These are phyloP conservation scores for Petrolisthes manimaculis DNA, from an alignment of 2,888 invertebrate genomes.

Conservation along the genomic window DNA sequence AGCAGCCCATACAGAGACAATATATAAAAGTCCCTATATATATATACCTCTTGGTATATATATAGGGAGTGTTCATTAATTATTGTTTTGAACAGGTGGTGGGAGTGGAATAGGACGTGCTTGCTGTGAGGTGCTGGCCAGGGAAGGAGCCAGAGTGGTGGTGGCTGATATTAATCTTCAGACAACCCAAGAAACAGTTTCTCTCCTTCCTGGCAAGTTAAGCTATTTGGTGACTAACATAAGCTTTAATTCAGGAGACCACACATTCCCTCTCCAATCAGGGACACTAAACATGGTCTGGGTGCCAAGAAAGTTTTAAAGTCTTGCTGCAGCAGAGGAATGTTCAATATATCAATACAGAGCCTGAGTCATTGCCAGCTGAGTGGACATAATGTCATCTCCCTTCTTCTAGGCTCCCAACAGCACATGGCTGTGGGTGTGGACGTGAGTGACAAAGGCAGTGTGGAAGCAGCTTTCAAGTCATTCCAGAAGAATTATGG, in stretches of 20 bases:
- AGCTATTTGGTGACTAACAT: neutral
- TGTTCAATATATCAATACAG: too few species aligned
- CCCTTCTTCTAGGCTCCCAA: neutral
- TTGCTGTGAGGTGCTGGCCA: too few species aligned
- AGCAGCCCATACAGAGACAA: neutral
- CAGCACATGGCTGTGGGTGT: neutral
- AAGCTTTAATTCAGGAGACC: neutral
- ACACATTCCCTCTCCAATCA: neutral
- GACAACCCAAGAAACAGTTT: too few species aligned
- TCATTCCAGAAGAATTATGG: neutral
- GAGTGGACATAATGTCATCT: too few species aligned
- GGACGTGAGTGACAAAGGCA: neutral
- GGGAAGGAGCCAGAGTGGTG: too few species aligned
- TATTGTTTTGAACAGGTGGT: neutral
- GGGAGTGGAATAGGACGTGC: too few species aligned
- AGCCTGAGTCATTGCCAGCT: too few species aligned
- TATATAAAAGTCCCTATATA: neutral
- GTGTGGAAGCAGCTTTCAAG: neutral
- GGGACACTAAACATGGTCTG: too few species aligned
- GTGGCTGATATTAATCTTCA: too few species aligned
- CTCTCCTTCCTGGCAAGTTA: too few species aligned
- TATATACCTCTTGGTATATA: neutral
- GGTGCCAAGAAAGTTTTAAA: too few species aligned
- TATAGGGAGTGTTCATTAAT: neutral
- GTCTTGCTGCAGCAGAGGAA: too few species aligned